Evolutionary conservation across 1,140 invertebrate species (phyloP), one percentile per base, ranked within the genome.

Genomic region (Drosophila ogumai): DNA sequence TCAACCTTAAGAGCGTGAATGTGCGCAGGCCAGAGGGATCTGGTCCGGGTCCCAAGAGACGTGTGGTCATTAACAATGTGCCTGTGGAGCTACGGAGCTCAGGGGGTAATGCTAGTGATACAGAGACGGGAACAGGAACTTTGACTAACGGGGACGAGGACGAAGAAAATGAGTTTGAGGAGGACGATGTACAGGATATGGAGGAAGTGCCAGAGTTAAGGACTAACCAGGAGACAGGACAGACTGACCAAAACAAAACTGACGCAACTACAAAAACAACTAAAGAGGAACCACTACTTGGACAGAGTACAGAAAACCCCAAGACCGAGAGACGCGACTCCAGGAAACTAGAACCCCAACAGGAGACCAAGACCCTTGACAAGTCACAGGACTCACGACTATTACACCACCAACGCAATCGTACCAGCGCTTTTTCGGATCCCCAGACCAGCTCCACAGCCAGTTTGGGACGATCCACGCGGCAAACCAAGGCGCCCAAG

Each of bases 31-130:
- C 66, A 3, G 50, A n/a, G 15, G 69, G 41, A 34, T 28, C 65
- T 12, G 55, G 50, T 3, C 52, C 66, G 22, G 49, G 44, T 6
- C 49, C 72, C 17, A 82, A 77, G 52, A 60, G 84, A 7, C 91
- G 77, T 10, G 90, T 91, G 9, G 55, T 92, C 15, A 90, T 92
- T 5, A 92, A 92, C 52, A 92, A 92, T 59, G 75, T 92, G 9
- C 85, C 91, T 17, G 75, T 92, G 25, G 80, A 91, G 40, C 41
- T 92, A 8, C 50, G 91, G 3, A 77, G 57, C 25, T 81, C 85
- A 1, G 58, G 65, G 15, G 68, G 47, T 0, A 84, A 90, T 55
- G 47, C 41, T 6, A 81, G 71, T 2, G 46, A 41, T 3, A 57
- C 55, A 8, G 61, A 50, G 12, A 31, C 50, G 5, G 52, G 15